Evolutionary conservation across 2,797 vertebrate genomes (phyloP), one percentile per base, ranked within the genome.

Genomic region (Naso thynnoides): DNA sequence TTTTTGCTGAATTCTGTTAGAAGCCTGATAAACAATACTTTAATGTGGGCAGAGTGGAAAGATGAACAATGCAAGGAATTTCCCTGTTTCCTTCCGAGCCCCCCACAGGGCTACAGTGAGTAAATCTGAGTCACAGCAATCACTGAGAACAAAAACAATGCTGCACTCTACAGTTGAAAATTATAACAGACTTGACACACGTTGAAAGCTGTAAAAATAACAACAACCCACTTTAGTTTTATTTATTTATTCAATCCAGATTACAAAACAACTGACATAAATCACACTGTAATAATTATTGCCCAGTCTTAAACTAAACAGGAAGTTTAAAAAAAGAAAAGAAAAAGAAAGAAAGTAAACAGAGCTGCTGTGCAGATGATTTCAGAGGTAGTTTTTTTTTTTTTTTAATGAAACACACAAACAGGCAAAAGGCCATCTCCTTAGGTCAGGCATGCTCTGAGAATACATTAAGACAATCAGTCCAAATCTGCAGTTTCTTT

Each of bases 31-130:
- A 69, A 79, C 15, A 67, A 55, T 45, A 49, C 18, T 65, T 57
- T 1, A 55, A 52, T 39, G 52, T 54, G 53, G 70, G 60, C 15
- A 33, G 68, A 29, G 52, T 81, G 82, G 75, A 82, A 86, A 85
- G 62, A 79, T 78, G 83, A 89, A 91, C 89, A 91, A 92, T 89
- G 76, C 41, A 39, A 89, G 82, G 85, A 88, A 91, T 89, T 85
- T 83, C 81, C 81, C 54, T 53, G 81, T 88, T 89, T 86, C 82
- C 82, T 79, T 55, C 10, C 42, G 21, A 70, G 66, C 41, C 31
- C 70, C 81, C 68, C 58, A 31, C 36, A 38, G 38, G 9, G 53
- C n/a, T 65, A 23, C 31, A 67, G 42, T 59, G 48, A 78, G 38
- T 44, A 63, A 68, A 48, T 31, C 18, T 44, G 18, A 55, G 26